Evolutionary conservation across 1,140 invertebrate species (phyloP).

Genomic region (Carcinoscorpius rotundicauda): DNA sequence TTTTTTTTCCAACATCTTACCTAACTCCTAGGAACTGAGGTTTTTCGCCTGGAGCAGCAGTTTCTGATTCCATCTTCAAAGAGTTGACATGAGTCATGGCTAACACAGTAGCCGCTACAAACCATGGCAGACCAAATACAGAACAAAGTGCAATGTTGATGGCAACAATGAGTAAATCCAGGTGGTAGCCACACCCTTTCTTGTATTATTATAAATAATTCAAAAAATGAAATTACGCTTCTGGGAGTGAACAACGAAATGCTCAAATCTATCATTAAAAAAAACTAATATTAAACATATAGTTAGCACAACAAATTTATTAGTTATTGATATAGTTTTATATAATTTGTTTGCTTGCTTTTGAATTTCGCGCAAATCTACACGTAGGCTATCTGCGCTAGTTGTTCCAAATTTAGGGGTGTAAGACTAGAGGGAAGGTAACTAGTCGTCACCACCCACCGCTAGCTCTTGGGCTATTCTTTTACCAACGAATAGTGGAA

Average conservation of each 20-base stretch:
- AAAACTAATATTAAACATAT: background rate
- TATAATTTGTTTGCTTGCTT: constrained; percentile 2
- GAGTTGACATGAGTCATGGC: constrained; percentile 32
- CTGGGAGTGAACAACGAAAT: background rate
- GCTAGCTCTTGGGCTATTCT: too few relatives aligned
- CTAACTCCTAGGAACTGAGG: constrained; percentile 34
- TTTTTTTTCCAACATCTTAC: constrained; percentile 10
- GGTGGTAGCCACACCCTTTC: constrained; percentile 38
- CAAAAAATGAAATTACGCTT: background rate
- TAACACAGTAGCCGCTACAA: constrained; percentile 39
- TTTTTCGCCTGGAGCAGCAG: constrained; percentile 32
- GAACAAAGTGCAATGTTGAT: constrained; percentile 33
- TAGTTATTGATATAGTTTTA: background rate
- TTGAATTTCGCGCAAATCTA: background rate
- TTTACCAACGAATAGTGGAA: too few relatives aligned
- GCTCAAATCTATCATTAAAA: background rate
- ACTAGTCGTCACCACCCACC: too few relatives aligned
- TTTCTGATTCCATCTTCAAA: constrained; percentile 29
- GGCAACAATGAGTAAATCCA: constrained; percentile 34
- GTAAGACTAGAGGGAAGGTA: too few relatives aligned
- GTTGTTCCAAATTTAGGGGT: too few relatives aligned
- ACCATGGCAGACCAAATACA: constrained; percentile 38
- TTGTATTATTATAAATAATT: constrained; percentile 18
- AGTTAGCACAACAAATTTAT: constrained; percentile 7
- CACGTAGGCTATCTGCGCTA: too few relatives aligned